Percentiles rank a stretch among this genome's conserved stretches.
These are phyloP conservation scores for Prorops nasuta DNA, from an alignment of 1,140 invertebrate species.

Conservation along the genomic window DNA sequence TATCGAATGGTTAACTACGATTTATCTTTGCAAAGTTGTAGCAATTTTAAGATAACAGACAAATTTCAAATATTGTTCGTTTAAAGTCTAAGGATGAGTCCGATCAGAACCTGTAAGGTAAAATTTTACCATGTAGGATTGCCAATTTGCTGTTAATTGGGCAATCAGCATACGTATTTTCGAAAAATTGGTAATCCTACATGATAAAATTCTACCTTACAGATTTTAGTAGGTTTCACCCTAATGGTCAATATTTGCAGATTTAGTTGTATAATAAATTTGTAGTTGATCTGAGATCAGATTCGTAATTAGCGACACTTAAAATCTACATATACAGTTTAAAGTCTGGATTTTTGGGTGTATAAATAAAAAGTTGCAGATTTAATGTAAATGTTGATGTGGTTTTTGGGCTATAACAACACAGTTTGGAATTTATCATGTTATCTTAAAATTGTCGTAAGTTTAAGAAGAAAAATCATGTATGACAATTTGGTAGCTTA, in stretches of 20 bases:
- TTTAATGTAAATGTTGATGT: neutral
- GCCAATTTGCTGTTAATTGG: neutral
- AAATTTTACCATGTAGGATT: neutral
- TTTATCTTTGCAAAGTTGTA: neutral
- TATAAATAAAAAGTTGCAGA: neutral
- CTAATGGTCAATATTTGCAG: neutral
- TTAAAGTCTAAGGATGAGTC: neutral
- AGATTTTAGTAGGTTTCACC: neutral
- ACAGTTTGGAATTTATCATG: too few species aligned
- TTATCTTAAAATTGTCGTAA: neutral
- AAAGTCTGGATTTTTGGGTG: too few species aligned
- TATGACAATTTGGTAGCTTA: too few species aligned
- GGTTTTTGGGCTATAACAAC: neutral
- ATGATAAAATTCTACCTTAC: too few species aligned
- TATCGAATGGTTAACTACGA: neutral
- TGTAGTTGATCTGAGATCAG: too few species aligned
- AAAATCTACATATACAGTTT: too few species aligned
- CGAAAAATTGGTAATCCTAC: too few species aligned
- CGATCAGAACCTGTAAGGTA: too few species aligned
- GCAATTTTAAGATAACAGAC: neutral
- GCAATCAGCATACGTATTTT: neutral
- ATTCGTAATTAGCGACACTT: too few species aligned
- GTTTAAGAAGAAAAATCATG: neutral
- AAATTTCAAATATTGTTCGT: neutral
- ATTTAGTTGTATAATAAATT: neutral